A percentile compares a stretch with the other conserved stretches of the same genome.
Conservation (phyloP, 2,888 invertebrate genomes). For the Papilio elwesi region DNA sequence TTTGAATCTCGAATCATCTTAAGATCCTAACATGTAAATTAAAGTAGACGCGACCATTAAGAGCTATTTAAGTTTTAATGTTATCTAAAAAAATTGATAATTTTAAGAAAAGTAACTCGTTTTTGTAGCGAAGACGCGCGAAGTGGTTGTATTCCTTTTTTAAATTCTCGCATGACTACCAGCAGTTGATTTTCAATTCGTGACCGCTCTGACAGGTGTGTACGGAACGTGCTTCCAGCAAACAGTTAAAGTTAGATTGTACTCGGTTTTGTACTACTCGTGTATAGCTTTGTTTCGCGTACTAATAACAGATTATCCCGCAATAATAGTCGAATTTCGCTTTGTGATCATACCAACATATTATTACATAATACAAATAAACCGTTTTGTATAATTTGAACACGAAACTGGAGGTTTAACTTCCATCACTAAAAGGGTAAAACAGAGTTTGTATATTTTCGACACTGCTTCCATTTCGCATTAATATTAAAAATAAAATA, state of each 20-base stretch:
- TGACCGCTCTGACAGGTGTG: conserved; percentile 71
- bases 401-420: not conserved
- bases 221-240: conserved; percentile 63
- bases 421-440: not conserved
- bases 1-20: no score
- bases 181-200: conserved; percentile 73
- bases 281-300: conserved; percentile 24
- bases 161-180: conserved; percentile 65
- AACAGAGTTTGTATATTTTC: no score
- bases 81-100: not conserved
- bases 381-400: not conserved
- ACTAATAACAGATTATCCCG: conserved; percentile 19
- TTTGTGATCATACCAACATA: not conserved
- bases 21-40: no score
- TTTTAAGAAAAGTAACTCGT: not conserved
- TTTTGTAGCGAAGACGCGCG: not conserved
- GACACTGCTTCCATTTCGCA: no score
- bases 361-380: conserved; percentile 3
- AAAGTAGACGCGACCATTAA: no score
- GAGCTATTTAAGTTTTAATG: no score
- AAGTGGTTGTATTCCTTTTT: conserved; percentile 42
- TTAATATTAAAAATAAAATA: not conserved
- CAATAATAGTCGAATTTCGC: conserved; percentile 15
- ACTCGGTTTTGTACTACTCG: conserved; percentile 41
- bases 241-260: conserved; percentile 71